Evolutionary conservation across 2,113 vertebrate species (phyloP).

Genomic region (Progne subis): DNA sequence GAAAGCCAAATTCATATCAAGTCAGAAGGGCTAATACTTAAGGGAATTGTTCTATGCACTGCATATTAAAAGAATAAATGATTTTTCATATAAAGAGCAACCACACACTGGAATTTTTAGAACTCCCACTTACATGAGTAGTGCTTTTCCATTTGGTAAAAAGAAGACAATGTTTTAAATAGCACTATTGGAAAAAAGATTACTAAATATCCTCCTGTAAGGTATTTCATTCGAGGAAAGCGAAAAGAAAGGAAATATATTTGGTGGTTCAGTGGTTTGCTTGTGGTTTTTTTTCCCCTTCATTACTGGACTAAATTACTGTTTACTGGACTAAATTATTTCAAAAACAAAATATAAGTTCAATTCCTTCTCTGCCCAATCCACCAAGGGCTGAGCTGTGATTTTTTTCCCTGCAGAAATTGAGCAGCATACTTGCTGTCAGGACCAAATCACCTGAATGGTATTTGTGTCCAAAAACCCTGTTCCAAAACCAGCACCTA

Average conservation of each 20-base stretch:
- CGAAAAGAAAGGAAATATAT: not conserved
- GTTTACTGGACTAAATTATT: not conserved
- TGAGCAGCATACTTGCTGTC: not conserved
- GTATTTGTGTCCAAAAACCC: not conserved
- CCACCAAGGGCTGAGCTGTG: not conserved
- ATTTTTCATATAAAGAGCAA: not conserved
- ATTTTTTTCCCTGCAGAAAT: not conserved
- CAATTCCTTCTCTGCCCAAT: not conserved
- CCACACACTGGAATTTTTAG: not conserved
- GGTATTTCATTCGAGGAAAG: not conserved
- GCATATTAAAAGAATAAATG: not conserved
- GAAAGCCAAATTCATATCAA: not conserved
- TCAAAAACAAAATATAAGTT: not conserved
- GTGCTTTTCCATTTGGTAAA: not conserved
- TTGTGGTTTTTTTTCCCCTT: accelerated
- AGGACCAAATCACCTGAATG: not conserved
- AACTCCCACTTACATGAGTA: not conserved
- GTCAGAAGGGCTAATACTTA: not conserved
- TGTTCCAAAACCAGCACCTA: not conserved
- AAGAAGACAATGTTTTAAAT: not conserved
- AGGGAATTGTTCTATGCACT: not conserved
- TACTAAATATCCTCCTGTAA: not conserved
- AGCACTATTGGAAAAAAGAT: not conserved
- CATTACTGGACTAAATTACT: no score
- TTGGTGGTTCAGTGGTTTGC: not conserved